Evolutionary conservation across 2,888 invertebrate genomes (phyloP), one percentile per base, ranked within the genome.

Genomic region (Leucophenga maculata): DNA sequence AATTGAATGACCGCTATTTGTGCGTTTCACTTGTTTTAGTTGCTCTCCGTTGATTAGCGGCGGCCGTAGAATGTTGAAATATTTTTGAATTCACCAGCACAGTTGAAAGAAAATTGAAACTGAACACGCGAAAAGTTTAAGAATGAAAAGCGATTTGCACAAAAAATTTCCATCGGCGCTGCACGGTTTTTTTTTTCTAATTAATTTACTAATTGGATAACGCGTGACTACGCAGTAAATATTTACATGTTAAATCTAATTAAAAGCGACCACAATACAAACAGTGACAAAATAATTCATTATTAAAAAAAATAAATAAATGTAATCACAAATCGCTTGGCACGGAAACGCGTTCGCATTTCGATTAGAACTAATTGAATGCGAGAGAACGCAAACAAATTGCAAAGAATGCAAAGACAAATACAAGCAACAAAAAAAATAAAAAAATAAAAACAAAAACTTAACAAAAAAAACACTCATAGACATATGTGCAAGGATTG

Each of bases 341-440:
- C 31, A 46, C 55, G 62, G 46, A 48, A 65, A 60, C 68, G 66
- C 67, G 67, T 71, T 59, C 72, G 71, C 76, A 71, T 76, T 74
- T 75, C 79, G 77, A 78, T 77, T 75, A 75, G 74, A 81, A 79
- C 78, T 78, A 78, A 83, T 79, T 80, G 72, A 69, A 67, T n/a
- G n/a, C 78, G 72, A 74, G 71, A 69, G 71, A 65, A 67, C 69
- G 70, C 50, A 52, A 39, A 52, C 54, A 18, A 67, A 44, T 9
- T 39, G 14, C 18, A 39, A 67, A 54, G 66, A 57, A 57, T 46
- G 48, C 59, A 18, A 22, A 65, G 57, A 50, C 64, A 20, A 32
- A 65, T 31, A 48, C n/a, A n/a, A n/a, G n/a, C n/a, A n/a, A n/a
- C n/a, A n/a, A n/a, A n/a, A n/a, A n/a, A n/a, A 14, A 48, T 8